These are phyloP conservation scores for Orius insidiosus DNA, from an alignment of 1,140 invertebrate species.

Conservation along the genomic window DNA sequence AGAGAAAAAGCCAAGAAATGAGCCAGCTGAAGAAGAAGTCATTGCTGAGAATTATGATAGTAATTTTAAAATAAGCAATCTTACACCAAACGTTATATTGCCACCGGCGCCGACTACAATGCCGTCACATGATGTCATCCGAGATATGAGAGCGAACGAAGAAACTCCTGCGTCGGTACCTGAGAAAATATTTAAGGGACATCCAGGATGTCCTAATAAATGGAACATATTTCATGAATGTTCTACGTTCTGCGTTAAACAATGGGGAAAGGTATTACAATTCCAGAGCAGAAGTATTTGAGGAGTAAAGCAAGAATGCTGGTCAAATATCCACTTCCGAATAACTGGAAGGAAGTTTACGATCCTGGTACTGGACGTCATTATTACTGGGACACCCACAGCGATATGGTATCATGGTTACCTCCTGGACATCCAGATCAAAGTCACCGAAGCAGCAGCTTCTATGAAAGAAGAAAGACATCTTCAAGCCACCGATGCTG, in stretches of 20 bases:
- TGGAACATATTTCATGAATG: slow-evolving; percentile 91
- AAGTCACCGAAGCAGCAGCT: slow-evolving; percentile 62
- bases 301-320: slow-evolving; percentile 57
- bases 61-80: slow-evolving; percentile 13
- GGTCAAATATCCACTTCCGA: slow-evolving; percentile 77
- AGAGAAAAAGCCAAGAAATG: slow-evolving; percentile 13
- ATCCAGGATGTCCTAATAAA: slow-evolving; percentile 86
- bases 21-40: slow-evolving; percentile 46
- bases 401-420: slow-evolving; percentile 87
- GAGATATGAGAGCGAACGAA: not conserved
- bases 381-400: slow-evolving; percentile 89
- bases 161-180: slow-evolving; percentile 9
- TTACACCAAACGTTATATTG: not conserved
- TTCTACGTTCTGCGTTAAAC: slow-evolving; percentile 68
- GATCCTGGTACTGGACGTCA: slow-evolving; percentile 67
- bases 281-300: slow-evolving; percentile 57
- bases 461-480: slow-evolving; percentile 53
- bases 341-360: slow-evolving; percentile 84
- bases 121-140: too few species aligned
- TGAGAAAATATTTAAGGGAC: slow-evolving; percentile 30
- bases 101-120: too few species aligned
- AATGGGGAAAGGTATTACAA: slow-evolving; percentile 63
- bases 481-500: slow-evolving; percentile 30
- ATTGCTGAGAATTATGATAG: slow-evolving; percentile 69
- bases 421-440: slow-evolving; percentile 70